A percentile compares a stretch with the other conserved stretches of the same genome.
These are phyloP conservation scores for Tipula vernalis DNA, from an alignment of 2,888 invertebrate genomes.

Conservation along the genomic window DNA sequence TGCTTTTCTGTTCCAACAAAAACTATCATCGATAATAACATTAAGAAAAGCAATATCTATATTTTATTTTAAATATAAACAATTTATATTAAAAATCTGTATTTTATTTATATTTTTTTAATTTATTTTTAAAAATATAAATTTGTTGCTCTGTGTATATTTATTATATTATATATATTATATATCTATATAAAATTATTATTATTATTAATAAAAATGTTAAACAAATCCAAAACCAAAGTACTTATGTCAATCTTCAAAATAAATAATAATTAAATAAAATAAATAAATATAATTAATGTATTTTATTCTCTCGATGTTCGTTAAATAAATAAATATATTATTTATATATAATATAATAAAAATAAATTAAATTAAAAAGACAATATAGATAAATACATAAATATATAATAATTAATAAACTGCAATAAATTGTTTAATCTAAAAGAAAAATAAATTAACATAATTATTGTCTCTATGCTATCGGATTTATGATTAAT, in stretches of 20 bases:
- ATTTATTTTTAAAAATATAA: background rate
- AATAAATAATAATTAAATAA: background rate
- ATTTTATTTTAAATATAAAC: background rate
- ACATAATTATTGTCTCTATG: slow-evolving; percentile 7
- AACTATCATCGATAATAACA: background rate
- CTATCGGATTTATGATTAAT: slow-evolving; percentile 6
- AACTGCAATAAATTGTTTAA: background rate
- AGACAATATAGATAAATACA: background rate
- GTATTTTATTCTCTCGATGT: slow-evolving; percentile 7
- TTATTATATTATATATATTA: background rate
- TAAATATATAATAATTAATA: background rate
- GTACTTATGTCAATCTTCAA: background rate
- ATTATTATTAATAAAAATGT: slow-evolving; percentile 9
- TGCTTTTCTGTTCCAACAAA: background rate
- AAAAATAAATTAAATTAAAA: slow-evolving; percentile 8
- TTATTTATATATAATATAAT: background rate
- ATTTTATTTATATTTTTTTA: background rate
- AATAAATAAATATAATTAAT: background rate
- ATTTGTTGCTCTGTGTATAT: slow-evolving; percentile 8
- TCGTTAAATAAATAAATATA: background rate
- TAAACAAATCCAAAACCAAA: background rate
- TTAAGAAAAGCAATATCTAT: background rate
- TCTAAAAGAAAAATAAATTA: background rate
- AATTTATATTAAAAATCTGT: background rate
- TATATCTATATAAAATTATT: background rate